Evolutionary conservation across 2,113 vertebrate species (phyloP), one percentile per base, ranked within the genome.

Genomic region (Ctenomys sociabilis): DNA sequence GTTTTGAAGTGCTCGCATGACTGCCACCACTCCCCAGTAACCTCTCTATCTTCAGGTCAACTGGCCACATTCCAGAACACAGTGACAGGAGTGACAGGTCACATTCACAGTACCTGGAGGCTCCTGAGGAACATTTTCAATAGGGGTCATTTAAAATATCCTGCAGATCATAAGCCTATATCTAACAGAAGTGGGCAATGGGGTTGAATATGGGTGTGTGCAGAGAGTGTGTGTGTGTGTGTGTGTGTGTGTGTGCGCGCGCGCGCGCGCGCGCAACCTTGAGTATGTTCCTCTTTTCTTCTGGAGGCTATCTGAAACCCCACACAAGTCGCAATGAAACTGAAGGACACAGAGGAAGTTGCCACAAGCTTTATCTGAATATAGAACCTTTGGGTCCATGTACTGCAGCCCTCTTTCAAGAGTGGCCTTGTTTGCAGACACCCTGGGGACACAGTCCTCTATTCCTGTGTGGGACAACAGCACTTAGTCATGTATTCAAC

Each of bases 401-500:
- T 45, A 30, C 26, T 45, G 14, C 19, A 72, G 11, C n/a, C 13
- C 82, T 91, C 37, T 83, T 83, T 52, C 1, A 28, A 72, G 43
- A 45, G 24, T 63, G 80, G n/a, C 45, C 63, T 90, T 49, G 45
- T 64, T 90, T 78, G 52, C n/a, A n/a, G 54, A 82, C 30, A 73
- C 24, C 28, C 89, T 75, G 21, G 77, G n/a, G 43, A 66, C 52
- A 82, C 63, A 78, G 82, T 63, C 90, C 54, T 64, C 61, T 70
- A 80, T 45, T 94, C 86, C 88, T 88, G 26, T 82, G 37, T 7
- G 85, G 92, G 61, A 84, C 77, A 66, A 61, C 59, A 88, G 52
- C 82, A 54, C 49, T 59, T 28, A 80, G 30, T 57, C n/a, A 24
- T 52, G 91, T 72, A 64, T 57, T 82, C 75, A 61, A 66, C n/a